Base-by-base conservation (phyloP, 2,113 vertebrate species). In the Propithecus coquereli region DNA sequence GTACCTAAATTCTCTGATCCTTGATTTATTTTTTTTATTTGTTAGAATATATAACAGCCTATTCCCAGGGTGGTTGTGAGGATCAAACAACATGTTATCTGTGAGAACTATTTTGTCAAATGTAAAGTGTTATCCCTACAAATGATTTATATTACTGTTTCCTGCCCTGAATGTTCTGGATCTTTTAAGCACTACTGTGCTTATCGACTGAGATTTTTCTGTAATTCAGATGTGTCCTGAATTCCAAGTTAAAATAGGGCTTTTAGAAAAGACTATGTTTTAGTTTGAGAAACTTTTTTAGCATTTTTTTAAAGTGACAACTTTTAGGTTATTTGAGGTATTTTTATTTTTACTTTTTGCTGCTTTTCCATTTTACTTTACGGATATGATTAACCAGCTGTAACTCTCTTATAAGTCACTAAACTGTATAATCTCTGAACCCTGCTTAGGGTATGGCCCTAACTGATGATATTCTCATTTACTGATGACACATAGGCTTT, bases 311-410 rank as follows among this genome's bases (percentile, higher is more conserved):
- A 25, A 37, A 83, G 79, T 65, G 61, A 30, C 63, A 63, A 54
- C 71, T 57, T 85, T 71, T 84, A n/a, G 20, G 8, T 54, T 76
- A 68, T 91, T 92, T 71, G 37, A 80, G 32, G 2, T 90, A 30
- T 50, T 90, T 57, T 90, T 70, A 63, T 47, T 84, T 88, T 93
- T 73, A 34, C 4, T 82, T 90, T 79, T 57, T 65, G 59, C 71
- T 96, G 23, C 54, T 80, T 90, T 93, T 45, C 20, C 8, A 23
- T 80, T 96, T 81, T 86, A 90, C 32, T 70, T 96, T 90, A 59
- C 70, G 14, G 63, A 74, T 85, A n/a, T 66, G 40, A 92, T 66
- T 74, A 85, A 43, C 11, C 8, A 65, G 32, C 11, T 8, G 14
- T 85, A 84, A 57, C 25, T 10, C 70, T 83, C 14, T 43, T 65